Evolutionary conservation across 2,888 invertebrate genomes (phyloP).

Genomic region (Cheiracanthium punctorium): DNA sequence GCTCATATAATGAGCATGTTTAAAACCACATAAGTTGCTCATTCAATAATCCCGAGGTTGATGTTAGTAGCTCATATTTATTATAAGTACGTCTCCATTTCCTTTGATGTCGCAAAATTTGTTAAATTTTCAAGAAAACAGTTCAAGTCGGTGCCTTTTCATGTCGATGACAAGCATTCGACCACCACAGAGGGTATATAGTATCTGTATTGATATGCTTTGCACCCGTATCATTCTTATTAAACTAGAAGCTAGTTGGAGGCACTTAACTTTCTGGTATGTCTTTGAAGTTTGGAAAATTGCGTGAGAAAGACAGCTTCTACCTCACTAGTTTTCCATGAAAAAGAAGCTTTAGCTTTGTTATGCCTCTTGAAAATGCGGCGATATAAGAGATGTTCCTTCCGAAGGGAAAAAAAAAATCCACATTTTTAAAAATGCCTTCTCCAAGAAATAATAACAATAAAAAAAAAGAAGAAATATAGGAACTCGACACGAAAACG

Average conservation of each 20-base stretch:
- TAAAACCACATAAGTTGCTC: slow-evolving; percentile 44
- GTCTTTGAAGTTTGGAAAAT: slow-evolving; percentile 51
- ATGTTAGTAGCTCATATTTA: slow-evolving; percentile 24
- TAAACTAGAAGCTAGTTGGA: slow-evolving; percentile 42
- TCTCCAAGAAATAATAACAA: neutral
- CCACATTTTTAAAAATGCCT: neutral
- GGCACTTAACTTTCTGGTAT: slow-evolving; percentile 22
- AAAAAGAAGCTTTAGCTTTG: slow-evolving; percentile 38
- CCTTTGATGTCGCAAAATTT: slow-evolving; percentile 57
- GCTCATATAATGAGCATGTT: slow-evolving; percentile 41
- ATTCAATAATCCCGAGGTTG: slow-evolving; percentile 35
- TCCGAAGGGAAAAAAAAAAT: neutral
- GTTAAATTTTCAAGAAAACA: slow-evolving; percentile 46
- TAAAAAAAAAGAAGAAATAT: neutral
- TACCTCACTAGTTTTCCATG: neutral
- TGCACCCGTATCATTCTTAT: slow-evolving; percentile 37
- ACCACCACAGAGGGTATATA: slow-evolving; percentile 21
- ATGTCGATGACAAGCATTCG: slow-evolving; percentile 30
- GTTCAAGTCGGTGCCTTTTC: slow-evolving; percentile 37
- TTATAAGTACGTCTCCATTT: slow-evolving; percentile 25
- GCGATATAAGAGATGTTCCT: no score
- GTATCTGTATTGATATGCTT: slow-evolving; percentile 39
- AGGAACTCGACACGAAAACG: slow-evolving; percentile 10
- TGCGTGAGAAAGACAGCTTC: slow-evolving; percentile 16
- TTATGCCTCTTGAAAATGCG: slow-evolving; percentile 35